Evolutionary conservation across 2,888 invertebrate species (phyloP), one percentile per base, ranked within the genome.

Genomic region (Lepidocyrtinus sp.): DNA sequence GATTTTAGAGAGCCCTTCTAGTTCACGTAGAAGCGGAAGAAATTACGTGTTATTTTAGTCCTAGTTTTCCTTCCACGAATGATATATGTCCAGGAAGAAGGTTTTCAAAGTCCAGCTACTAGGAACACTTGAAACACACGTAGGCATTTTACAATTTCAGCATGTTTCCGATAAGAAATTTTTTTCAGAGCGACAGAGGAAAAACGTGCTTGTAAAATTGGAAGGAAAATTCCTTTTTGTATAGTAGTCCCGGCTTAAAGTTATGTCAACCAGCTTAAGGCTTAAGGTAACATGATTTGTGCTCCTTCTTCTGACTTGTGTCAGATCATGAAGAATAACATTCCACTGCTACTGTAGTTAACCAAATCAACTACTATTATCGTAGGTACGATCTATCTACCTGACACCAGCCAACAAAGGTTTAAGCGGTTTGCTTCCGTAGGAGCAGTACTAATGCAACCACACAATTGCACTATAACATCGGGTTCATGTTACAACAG

Each of bases 221-320:
- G 55, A 15, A 7, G 55, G 5, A 55, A 55, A 55, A 55, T n/a
- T 55, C 55, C 55, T 55, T 55, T n/a, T 55, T 17, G 15, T n/a
- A 17, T 9, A 55, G 55, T 55, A 55, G 55, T 55, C 17, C 55
- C 9, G 63, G 68, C 17, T 69, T 73, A n/a, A n/a, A n/a, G n/a
- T n/a, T n/a, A n/a, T 45, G 76, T 65, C 71, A 71, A 74, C 69
- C 55, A 63, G 79, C 79, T 79, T 79, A 79, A 21, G 79, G 69
- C 79, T 79, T 74, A 79, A 79, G 74, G 79, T 74, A 79, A 74
- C 79, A 79, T 79, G 79, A 79, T 79, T 79, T 79, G 79, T 79
- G 79, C 55, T 79, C 69, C 79, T 79, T 67, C 55, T 61, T 73
- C 64, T 67, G 77, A 77, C 78, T 78, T 27, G 55, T 74, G 79